Conservation (phyloP, 64 coral and sea anemone species). For the Montipora capricornis region DNA sequence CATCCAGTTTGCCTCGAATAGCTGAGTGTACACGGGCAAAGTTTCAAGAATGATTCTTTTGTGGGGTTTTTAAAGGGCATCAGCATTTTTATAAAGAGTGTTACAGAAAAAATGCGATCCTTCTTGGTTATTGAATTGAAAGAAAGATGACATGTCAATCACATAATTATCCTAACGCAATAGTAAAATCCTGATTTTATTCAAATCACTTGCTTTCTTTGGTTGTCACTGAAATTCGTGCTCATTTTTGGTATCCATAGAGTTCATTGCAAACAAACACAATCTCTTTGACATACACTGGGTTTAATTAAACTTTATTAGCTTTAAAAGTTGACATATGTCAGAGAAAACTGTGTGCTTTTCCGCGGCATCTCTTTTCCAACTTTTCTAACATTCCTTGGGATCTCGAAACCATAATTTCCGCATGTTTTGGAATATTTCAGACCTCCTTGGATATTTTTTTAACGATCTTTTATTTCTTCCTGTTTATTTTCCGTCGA, state of each 20-base stretch:
- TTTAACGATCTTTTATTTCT: neutral
- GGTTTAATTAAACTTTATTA: slow-evolving; percentile 60
- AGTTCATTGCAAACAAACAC: slow-evolving; percentile 23
- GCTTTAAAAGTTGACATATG: slow-evolving; percentile 42
- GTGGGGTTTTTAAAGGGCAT: neutral
- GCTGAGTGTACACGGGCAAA: neutral
- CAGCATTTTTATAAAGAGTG: neutral
- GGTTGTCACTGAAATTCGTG: slow-evolving; percentile 5
- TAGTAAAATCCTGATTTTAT: slow-evolving; percentile 42
- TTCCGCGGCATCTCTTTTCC: slow-evolving; percentile 24
- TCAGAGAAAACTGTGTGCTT: neutral
- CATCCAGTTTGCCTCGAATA: slow-evolving; percentile 34
- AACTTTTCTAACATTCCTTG: slow-evolving; percentile 25
- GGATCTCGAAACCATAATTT: slow-evolving; percentile 10
- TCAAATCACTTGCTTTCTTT: slow-evolving; percentile 40
- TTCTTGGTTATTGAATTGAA: neutral
- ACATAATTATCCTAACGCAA: slow-evolving; percentile 11
- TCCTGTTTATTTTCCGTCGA: slow-evolving; percentile 8
- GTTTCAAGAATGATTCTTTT: neutral
- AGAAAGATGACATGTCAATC: slow-evolving; percentile 12
- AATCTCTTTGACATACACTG: slow-evolving; percentile 9
- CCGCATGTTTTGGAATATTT: slow-evolving; percentile 15
- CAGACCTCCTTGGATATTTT: neutral
- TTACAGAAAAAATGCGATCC: neutral
- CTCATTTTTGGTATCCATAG: slow-evolving; percentile 55